Evolutionary conservation across 1,140 invertebrate genomes (phyloP), one percentile per base, ranked within the genome.

Genomic region (Listronotus oregonensis): DNA sequence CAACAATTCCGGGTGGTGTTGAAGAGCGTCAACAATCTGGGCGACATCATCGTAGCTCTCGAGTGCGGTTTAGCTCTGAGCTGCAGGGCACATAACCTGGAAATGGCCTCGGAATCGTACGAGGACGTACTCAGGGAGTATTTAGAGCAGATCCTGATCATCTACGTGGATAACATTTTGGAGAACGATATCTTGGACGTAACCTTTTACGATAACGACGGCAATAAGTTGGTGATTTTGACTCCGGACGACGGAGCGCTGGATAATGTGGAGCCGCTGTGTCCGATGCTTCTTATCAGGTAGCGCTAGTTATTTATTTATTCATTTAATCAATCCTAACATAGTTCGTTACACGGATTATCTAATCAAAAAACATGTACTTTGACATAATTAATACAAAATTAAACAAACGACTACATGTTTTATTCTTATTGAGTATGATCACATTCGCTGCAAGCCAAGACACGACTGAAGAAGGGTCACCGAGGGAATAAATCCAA

Each of bases 101-200:
- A 67, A 46, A 15, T 10, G 10, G 73, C 75, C 5, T 66, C 64
- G 10, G 66, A 74, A 61, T 70, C 60, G 47, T 67, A 50, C 51
- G 71, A 72, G 44, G 69, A 75, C 27, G 56, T 15, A 81, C 67
- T 88, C 82, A 70, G 75, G 57, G 49, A 55, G 21, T 70, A 67
- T 32, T 17, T 75, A 42, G 69, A 68, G 14, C 58, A 73, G 43
- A 32, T 70, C 60, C 75, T 84, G 60, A 85, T 89, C 18, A 77
- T 87, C 5, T 81, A 82, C 40, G 82, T 89, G 12, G 81, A 87
- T 67, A 77, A 82, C 71, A 78, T 88, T 2, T 76, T 83, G 18
- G 61, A 69, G 10, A 55, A 60, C 34, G 17, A 64, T 44, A 50
- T 49, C 50, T 75, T 88, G 51, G 75, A 83, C 11, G 82, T 87